Percentiles rank a stretch among this genome's conserved stretches.
phyloP scores from a whole-genome alignment of 2,888 invertebrate species.

The Thalpophila matura region DNA sequence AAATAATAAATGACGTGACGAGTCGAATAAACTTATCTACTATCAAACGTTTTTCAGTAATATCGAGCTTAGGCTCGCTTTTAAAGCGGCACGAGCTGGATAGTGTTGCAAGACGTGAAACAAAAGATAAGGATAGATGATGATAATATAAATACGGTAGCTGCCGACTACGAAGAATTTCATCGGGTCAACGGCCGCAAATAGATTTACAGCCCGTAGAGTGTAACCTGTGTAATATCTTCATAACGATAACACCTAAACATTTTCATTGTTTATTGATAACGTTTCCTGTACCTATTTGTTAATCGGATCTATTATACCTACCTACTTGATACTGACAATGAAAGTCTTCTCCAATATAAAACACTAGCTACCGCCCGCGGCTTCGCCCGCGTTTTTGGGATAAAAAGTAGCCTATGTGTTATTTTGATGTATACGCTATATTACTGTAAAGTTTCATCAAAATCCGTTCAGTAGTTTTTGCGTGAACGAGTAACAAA shows the following conservation, averaged over 20 bases:
- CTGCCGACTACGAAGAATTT: slow-evolving; percentile 62
- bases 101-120: slow-evolving; percentile 67
- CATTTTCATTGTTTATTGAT: slow-evolving; percentile 50
- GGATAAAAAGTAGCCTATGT: too few relatives aligned
- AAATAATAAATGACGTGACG: neutral
- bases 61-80: slow-evolving; percentile 36
- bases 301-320: slow-evolving; percentile 2
- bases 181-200: slow-evolving; percentile 74
- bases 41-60: slow-evolving; percentile 9
- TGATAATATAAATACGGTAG: slow-evolving; percentile 66
- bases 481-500: too few relatives aligned
- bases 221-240: slow-evolving; percentile 67
- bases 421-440: too few relatives aligned
- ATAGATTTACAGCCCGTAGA: slow-evolving; percentile 65
- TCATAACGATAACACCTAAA: slow-evolving; percentile 66
- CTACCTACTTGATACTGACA: neutral
- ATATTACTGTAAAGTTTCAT: too few relatives aligned
- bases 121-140: slow-evolving; percentile 73
- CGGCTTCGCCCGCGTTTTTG: too few relatives aligned
- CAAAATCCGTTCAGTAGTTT: too few relatives aligned
- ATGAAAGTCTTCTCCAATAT: neutral
- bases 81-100: slow-evolving; percentile 8
- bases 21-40: slow-evolving; percentile 18
- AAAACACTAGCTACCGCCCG: too few relatives aligned
- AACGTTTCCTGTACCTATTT: slow-evolving; percentile 14